Evolutionary conservation across 2,113 vertebrate genomes (phyloP).

Genomic region (Hemichromis elongatus): DNA sequence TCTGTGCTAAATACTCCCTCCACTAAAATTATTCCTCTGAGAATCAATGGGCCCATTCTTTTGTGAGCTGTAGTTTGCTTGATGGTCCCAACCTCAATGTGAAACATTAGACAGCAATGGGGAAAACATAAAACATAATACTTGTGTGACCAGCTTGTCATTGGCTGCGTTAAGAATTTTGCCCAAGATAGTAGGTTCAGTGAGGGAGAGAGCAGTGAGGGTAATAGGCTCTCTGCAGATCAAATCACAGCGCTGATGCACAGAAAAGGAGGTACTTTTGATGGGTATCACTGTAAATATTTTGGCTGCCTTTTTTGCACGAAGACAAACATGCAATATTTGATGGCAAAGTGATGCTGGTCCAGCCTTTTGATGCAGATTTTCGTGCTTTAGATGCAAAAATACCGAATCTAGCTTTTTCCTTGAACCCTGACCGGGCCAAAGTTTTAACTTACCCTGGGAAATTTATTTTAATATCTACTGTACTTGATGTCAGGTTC

Average conservation of each 20-base stretch:
- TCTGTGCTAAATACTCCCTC: slow-evolving; percentile 76
- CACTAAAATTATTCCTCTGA: slow-evolving; percentile 79
- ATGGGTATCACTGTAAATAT: slow-evolving; percentile 45
- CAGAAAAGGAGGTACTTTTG: slow-evolving; percentile 10
- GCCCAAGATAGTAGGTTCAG: slow-evolving; percentile 69
- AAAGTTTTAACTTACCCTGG: neutral
- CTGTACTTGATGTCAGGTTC: neutral
- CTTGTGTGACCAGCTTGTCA: slow-evolving; percentile 82
- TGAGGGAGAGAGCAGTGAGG: slow-evolving; percentile 45
- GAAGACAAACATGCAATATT: slow-evolving; percentile 14
- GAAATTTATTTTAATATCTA: neutral
- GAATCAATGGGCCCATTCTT: slow-evolving; percentile 82
- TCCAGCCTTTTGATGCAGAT: neutral
- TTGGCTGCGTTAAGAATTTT: slow-evolving; percentile 74
- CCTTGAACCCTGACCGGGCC: neutral
- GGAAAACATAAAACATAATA: slow-evolving; percentile 84
- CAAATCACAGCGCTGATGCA: slow-evolving; percentile 33
- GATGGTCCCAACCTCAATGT: slow-evolving; percentile 77
- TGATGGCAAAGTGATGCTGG: neutral
- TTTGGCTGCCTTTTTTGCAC: slow-evolving; percentile 6
- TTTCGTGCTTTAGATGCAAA: neutral
- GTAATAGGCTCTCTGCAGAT: slow-evolving; percentile 39
- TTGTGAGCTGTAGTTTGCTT: slow-evolving; percentile 74
- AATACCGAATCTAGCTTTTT: neutral
- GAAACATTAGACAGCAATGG: slow-evolving; percentile 81